Evolutionary conservation across 2,888 invertebrate genomes (phyloP).

Genomic region (Drosophila aldrichi): DNA sequence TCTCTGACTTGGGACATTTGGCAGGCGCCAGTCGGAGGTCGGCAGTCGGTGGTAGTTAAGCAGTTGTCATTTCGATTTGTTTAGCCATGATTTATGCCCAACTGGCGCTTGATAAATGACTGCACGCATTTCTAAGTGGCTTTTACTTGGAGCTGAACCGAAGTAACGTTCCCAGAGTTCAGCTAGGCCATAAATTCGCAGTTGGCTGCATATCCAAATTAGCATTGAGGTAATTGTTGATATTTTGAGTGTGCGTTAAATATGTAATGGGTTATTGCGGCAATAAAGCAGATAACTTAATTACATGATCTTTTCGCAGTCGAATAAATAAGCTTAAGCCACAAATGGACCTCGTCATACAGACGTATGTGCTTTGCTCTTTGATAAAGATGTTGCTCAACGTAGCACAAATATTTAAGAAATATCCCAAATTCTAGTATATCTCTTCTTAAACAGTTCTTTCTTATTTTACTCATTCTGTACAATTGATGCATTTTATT

Average conservation of each 20-base stretch:
- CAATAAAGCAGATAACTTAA: slow-evolving; percentile 19
- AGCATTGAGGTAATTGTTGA: slow-evolving; percentile 48
- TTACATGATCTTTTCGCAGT: neutral
- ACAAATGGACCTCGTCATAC: neutral
- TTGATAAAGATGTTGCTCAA: neutral
- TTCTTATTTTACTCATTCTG: neutral
- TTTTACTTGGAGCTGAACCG: slow-evolving; percentile 38
- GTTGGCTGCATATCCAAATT: slow-evolving; percentile 50
- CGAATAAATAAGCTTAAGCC: neutral
- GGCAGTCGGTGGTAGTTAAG: slow-evolving; percentile 45
- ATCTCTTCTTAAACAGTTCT: neutral
- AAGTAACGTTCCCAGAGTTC: slow-evolving; percentile 24
- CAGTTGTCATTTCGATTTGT: slow-evolving; percentile 74
- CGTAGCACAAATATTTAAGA: neutral
- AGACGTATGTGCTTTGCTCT: neutral
- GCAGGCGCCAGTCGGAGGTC: slow-evolving; percentile 23
- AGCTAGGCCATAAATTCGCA: slow-evolving; percentile 67
- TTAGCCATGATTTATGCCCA: slow-evolving; percentile 68
- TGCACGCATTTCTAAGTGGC: slow-evolving; percentile 64
- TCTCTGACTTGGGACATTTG: slow-evolving; percentile 4
- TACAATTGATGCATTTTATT: no score
- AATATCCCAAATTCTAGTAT: neutral
- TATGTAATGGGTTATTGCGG: slow-evolving; percentile 16
- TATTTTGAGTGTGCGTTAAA: slow-evolving; percentile 23
- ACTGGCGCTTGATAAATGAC: slow-evolving; percentile 71